Base-by-base conservation (phyloP, 2,113 vertebrate genomes). In the Bubo blakistoni region DNA sequence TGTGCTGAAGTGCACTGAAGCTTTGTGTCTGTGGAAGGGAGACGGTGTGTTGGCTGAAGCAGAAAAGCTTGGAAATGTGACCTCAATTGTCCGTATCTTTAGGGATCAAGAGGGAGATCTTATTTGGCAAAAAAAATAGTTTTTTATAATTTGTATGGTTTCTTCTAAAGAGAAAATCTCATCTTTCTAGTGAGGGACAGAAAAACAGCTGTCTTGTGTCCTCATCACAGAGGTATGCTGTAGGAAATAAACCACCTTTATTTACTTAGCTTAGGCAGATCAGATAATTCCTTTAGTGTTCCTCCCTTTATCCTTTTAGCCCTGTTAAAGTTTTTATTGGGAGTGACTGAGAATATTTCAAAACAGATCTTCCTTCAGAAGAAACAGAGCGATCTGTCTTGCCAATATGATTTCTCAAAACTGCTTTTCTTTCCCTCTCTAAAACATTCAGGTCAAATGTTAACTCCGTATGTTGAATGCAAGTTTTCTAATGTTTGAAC, bases 361-460 rank as follows among this genome's bases (percentile, higher is more conserved):
- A 47, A 81, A 32, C 8, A 84, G 57, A 26, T 86, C 57, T 89
- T 92, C 69, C 69, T 71, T 95, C 88, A 73, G 40, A 95, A 92
- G 91, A 62, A 80, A 67, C 12, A 15, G 47, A 59, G 49, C 1
- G 0, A n/a, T 85, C 86, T 67, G 36, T 82, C 70, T 87, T 91
- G 89, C 77, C 95, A 88, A 17, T 59, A 73, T 87, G 54, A 51
- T 92, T 92, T 94, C 91, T 95, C 89, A 96, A 61, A 90, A 38
- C 36, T 34, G 52, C 65, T 84, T 91, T 96, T 92, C 66, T 92
- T 88, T 86, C 67, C 20, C 27, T 66, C 79, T n/a, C 40, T 90
- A 47, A 94, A 97, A 71, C 88, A 72, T 32, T 87, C 2, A 34
- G 88, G 95, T 90, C 96, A 96, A 91, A 96, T 97, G 95, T 94